Conservation (phyloP, 2,888 invertebrate species). For the Mayetiola destructor region DNA sequence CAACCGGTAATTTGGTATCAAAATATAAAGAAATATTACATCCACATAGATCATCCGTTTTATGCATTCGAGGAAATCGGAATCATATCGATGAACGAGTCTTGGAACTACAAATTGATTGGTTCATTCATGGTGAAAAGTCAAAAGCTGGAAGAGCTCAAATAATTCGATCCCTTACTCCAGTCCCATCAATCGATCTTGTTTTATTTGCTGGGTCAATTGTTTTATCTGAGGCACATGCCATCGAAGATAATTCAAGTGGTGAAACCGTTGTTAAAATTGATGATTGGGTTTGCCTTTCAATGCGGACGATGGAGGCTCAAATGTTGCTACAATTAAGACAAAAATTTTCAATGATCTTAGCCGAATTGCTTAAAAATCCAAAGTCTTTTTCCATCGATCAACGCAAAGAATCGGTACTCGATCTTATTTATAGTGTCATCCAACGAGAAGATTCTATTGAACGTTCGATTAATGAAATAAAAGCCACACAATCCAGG, state of each 20-base stretch:
- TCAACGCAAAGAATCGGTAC: not conserved
- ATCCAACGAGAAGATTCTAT: not conserved
- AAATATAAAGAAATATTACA: slow-evolving; percentile 43
- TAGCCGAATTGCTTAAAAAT: slow-evolving; percentile 36
- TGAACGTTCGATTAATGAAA: too few relatives aligned
- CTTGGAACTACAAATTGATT: slow-evolving; percentile 52
- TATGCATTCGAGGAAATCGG: slow-evolving; percentile 20
- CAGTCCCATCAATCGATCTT: slow-evolving; percentile 67
- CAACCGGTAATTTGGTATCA: slow-evolving; percentile 45
- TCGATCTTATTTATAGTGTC: not conserved
- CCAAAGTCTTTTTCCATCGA: not conserved
- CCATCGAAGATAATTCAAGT: not conserved
- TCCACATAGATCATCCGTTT: slow-evolving; percentile 45
- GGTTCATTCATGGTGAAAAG: slow-evolving; percentile 80
- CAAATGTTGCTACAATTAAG: slow-evolving; percentile 50
- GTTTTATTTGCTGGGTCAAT: slow-evolving; percentile 53
- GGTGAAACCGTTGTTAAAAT: slow-evolving; percentile 41
- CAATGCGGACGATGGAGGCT: slow-evolving; percentile 46
- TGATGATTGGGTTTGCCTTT: slow-evolving; percentile 65
- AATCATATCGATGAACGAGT: slow-evolving; percentile 24
- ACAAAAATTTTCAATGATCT: slow-evolving; percentile 56
- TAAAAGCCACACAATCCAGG: too few relatives aligned
- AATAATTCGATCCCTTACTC: slow-evolving; percentile 62
- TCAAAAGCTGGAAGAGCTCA: slow-evolving; percentile 52
- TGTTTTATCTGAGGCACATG: slow-evolving; percentile 23